Conservation (phyloP, 2,113 vertebrate genomes). For the Salvelinus alpinus region DNA sequence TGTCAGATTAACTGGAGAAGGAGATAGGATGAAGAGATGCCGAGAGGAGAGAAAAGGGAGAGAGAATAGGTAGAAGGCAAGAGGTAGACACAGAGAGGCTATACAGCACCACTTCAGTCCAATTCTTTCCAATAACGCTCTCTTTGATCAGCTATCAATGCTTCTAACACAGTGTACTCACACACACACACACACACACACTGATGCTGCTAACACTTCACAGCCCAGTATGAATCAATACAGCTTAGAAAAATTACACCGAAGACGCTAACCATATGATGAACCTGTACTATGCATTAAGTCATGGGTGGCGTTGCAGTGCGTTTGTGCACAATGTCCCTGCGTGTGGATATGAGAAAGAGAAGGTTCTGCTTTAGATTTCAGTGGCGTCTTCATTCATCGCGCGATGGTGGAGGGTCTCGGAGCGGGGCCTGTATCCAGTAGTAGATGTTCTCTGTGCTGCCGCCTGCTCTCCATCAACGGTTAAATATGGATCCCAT, state of each 20-base stretch:
- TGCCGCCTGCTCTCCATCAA: background rate
- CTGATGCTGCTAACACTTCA: background rate
- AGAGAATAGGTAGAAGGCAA: conserved; percentile 8
- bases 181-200: background rate
- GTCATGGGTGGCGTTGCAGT: background rate
- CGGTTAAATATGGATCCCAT: conserved; percentile 64
- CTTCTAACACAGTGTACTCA: background rate
- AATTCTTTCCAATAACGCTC: conserved; percentile 56
- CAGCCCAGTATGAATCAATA: background rate
- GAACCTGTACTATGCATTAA: background rate
- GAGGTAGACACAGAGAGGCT: conserved; percentile 8
- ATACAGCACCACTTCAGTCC: conserved; percentile 34
- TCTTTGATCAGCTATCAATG: conserved; percentile 55
- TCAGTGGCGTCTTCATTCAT: conserved; percentile 48
- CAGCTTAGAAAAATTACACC: background rate
- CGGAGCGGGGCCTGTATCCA: conserved; percentile 23
- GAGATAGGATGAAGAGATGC: background rate
- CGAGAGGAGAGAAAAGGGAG: background rate
- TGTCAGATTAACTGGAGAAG: background rate
- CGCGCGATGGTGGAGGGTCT: conserved; percentile 28
- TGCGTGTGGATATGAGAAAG: background rate
- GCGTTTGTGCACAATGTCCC: background rate
- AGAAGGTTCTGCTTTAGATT: background rate
- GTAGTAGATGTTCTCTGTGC: conserved; percentile 6
- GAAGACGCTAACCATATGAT: background rate